phyloP scores from a whole-genome alignment of 2,797 vertebrate species.

The Betta splendens region DNA sequence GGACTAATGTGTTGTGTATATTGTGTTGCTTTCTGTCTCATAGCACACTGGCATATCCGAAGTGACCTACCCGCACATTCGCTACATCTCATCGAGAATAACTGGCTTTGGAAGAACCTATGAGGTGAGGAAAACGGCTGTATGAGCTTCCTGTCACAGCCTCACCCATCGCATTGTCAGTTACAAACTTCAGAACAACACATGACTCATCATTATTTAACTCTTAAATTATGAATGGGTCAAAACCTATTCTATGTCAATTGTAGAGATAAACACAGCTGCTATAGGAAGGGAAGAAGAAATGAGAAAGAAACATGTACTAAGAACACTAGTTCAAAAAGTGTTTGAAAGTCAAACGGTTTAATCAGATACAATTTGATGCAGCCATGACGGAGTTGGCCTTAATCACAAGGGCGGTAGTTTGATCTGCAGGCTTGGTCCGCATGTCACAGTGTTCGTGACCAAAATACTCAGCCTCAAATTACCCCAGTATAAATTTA shows the following conservation, averaged over 20 bases:
- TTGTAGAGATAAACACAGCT: not conserved
- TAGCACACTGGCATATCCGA: slow-evolving; percentile 87
- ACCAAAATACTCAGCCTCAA: not conserved
- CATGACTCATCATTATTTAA: slow-evolving; percentile 12
- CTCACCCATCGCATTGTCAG: too few relatives aligned
- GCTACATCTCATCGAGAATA: slow-evolving; percentile 99
- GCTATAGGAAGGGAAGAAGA: not conserved
- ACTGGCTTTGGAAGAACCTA: slow-evolving; percentile 94
- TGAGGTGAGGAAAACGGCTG: slow-evolving; percentile 93
- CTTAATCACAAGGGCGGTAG: not conserved
- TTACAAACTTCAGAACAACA: too few relatives aligned
- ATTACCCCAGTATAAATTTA: not conserved
- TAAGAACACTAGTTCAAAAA: not conserved
- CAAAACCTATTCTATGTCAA: not conserved
- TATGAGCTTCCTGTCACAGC: too few relatives aligned
- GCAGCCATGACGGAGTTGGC: not conserved
- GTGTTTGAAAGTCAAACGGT: too few relatives aligned
- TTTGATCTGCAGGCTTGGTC: not conserved
- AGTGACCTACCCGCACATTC: slow-evolving; percentile 96
- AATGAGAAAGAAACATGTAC: not conserved
- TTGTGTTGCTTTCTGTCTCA: slow-evolving; percentile 13
- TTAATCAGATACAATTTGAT: not conserved
- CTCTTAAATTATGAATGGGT: not conserved
- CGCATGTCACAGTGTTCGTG: not conserved
- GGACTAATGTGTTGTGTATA: slow-evolving; percentile 18